phyloP scores from a whole-genome alignment of 1,140 invertebrate genomes.

The Leptinotarsa lineolata region DNA sequence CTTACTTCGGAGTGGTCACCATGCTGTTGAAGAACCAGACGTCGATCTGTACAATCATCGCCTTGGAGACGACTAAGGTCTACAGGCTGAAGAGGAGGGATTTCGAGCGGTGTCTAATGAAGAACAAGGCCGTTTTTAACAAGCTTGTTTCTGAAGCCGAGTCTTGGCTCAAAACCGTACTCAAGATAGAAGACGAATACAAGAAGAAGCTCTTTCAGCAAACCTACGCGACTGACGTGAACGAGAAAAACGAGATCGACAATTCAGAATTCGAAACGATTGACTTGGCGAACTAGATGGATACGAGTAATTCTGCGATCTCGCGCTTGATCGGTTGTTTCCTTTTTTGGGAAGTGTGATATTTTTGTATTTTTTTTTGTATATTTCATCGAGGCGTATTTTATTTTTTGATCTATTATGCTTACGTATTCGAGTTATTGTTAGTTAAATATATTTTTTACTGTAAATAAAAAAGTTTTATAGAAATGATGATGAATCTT shows the following conservation, averaged over 20 bases:
- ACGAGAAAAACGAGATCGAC: not conserved
- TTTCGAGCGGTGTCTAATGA: slow-evolving; percentile 50
- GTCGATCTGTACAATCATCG: slow-evolving; percentile 59
- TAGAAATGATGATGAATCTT: too few species aligned
- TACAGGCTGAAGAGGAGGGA: slow-evolving; percentile 57
- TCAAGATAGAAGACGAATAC: slow-evolving; percentile 44
- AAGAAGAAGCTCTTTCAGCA: slow-evolving; percentile 36
- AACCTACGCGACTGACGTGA: slow-evolving; percentile 11
- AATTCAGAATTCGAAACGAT: too few species aligned
- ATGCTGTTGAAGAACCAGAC: slow-evolving; percentile 61
- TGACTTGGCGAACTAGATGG: too few species aligned
- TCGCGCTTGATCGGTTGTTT: not conserved
- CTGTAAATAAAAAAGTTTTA: too few species aligned
- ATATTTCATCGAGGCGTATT: not conserved
- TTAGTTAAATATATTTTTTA: too few species aligned
- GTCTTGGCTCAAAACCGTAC: slow-evolving; percentile 39
- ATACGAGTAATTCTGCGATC: too few species aligned
- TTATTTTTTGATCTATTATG: too few species aligned
- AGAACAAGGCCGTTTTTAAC: slow-evolving; percentile 35
- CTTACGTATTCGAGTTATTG: too few species aligned
- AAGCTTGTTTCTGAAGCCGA: slow-evolving; percentile 42
- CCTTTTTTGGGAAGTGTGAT: slow-evolving; percentile 1
- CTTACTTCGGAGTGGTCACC: slow-evolving; percentile 48
- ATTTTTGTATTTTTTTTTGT: not conserved
- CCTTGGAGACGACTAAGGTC: slow-evolving; percentile 63